Percentiles rank a stretch among this genome's conserved stretches.
Evolutionary conservation across 2,797 vertebrate species (phyloP).

Genomic region (Lerista edwardsae): DNA sequence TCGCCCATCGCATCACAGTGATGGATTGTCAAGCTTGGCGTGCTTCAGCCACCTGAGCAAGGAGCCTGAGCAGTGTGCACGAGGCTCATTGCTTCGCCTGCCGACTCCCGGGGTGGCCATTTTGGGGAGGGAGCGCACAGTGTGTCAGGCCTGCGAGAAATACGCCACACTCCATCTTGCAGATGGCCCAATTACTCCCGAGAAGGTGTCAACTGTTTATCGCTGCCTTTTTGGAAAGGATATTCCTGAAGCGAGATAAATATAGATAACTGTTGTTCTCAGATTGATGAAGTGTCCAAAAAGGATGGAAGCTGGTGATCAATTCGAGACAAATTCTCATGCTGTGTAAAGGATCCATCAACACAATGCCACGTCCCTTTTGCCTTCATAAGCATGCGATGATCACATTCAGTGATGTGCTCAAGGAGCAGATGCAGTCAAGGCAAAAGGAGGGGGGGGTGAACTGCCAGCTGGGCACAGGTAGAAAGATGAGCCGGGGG

Average conservation of each 20-base stretch:
- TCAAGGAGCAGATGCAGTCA: not conserved
- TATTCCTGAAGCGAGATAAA: not conserved
- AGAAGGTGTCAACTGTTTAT: not conserved
- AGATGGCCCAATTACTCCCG: not conserved
- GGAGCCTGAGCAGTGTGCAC: too few species aligned
- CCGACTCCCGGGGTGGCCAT: too few species aligned
- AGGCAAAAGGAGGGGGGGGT: not conserved
- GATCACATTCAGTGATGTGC: too few species aligned
- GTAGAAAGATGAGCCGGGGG: not conserved
- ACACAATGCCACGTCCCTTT: too few species aligned
- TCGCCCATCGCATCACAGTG: not conserved
- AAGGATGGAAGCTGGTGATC: not conserved
- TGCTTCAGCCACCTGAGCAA: not conserved
- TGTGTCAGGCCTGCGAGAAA: not conserved
- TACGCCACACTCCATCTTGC: not conserved
- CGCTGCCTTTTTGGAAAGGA: not conserved
- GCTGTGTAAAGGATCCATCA: not conserved
- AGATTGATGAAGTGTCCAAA: not conserved
- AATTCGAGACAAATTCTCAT: not conserved
- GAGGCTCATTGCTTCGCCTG: not conserved
- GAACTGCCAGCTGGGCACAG: not conserved
- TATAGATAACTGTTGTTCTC: not conserved
- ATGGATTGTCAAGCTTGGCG: not conserved
- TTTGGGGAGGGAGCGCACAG: not conserved
- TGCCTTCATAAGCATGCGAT: accelerated